These are phyloP conservation scores for Thereva nobilitata DNA, from an alignment of 2,888 invertebrate species.

Conservation along the genomic window DNA sequence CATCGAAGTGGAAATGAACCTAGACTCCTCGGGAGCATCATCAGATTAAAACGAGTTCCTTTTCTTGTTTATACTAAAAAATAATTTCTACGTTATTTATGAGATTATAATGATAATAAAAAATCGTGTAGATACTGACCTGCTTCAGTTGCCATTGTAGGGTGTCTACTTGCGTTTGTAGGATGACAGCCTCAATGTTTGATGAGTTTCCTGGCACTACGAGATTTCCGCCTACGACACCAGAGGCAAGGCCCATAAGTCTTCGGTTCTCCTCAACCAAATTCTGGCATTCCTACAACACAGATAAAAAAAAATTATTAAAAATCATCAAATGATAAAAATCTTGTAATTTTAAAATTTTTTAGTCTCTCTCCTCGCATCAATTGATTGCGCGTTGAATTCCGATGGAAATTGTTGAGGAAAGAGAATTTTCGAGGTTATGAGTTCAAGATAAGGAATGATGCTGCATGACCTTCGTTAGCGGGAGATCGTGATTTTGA, in stretches of 20 bases:
- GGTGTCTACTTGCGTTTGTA: constrained; percentile 69
- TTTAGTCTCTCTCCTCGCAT: not conserved
- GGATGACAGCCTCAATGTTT: constrained; percentile 64
- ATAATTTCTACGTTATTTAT: not conserved
- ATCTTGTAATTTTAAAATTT: not conserved
- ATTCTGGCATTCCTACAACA: constrained; percentile 58
- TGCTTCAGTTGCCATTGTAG: constrained; percentile 73
- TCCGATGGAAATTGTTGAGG: too few species aligned
- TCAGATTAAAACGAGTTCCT: too few species aligned
- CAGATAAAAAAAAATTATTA: constrained; percentile 31
- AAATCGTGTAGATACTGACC: constrained; percentile 56
- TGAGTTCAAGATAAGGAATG: too few species aligned
- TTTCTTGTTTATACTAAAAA: too few species aligned
- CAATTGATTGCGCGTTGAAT: too few species aligned
- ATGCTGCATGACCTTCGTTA: too few species aligned
- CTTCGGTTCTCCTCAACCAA: constrained; percentile 58
- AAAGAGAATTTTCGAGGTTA: too few species aligned
- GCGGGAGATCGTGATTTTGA: too few species aligned
- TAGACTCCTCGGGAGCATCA: too few species aligned
- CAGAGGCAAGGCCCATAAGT: constrained; percentile 49
- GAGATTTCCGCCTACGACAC: constrained; percentile 46
- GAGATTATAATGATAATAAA: not conserved
- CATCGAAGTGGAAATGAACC: too few species aligned
- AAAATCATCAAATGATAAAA: too few species aligned
- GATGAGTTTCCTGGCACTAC: constrained; percentile 44